Base-by-base conservation (phyloP, 2,888 invertebrate species). In the Mimachlamys varia region DNA sequence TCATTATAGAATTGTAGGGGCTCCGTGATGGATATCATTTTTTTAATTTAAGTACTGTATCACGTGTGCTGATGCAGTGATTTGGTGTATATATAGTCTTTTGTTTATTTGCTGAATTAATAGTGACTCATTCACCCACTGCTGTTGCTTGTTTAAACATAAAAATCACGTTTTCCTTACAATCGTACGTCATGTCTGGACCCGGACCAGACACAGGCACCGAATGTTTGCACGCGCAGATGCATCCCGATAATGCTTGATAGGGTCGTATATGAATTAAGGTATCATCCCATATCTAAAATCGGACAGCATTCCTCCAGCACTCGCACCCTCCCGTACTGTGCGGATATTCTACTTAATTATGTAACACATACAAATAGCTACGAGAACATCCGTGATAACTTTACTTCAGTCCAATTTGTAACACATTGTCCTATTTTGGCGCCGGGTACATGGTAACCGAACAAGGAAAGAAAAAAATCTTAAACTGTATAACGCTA, bases 341-440 rank as follows among this genome's bases (percentile, higher is more conserved):
- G 22, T 33, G 13, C 27, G 76, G 76, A 76, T 33, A 33, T 13
- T 76, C 76, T 76, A 27, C 76, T 27, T 27, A 19, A 76, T 76
- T 76, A 76, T 22, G 76, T 76, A 76, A 76, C 76, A 10, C 33
- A 33, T 76, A 22, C 76, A 76, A 76, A 76, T 76, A 76, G 76
- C 15, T 33, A 76, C 76, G 33, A 33, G 76, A 76, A 0, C 33
- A 76, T 76, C 76, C 33, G 4, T 44, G 44, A 44, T 27, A 22
- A 33, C 27, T 27, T 76, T 22, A 0, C 62, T 76, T 76, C 33
- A 76, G 27, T 33, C 27, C 76, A 27, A 33, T 76, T 33, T 3
- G 76, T 33, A 12, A 33, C 33, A 76, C 13, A 27, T 33, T 33
- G 76, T 27, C n/a, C 15, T 58, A 7, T 53, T 12, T 19, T 10